Evolutionary conservation across 2,113 vertebrate species (phyloP), one percentile per base, ranked within the genome.

Genomic region (Aptenodytes patagonicus): DNA sequence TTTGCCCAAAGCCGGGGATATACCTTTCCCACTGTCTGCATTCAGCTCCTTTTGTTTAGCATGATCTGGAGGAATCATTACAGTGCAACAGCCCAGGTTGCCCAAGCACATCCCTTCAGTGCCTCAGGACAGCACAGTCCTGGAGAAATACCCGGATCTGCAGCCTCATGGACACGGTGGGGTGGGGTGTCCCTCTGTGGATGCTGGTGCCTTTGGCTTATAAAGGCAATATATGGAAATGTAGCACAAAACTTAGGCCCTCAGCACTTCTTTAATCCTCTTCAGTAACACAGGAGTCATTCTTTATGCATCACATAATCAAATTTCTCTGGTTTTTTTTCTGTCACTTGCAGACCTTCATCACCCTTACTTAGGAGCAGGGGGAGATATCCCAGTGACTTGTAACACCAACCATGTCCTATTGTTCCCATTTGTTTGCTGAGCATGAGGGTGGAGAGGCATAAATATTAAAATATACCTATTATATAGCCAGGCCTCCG

Each of bases 391-490:
- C 64, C 52, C 10, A 26, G 71, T 85, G 89, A 29, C 31, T 83
- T 40, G 38, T 86, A 96, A 93, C 16, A 66, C 95, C 95, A 95
- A 9, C 95, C 93, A 51, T 89, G 57, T 96, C 88, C 68, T 60
- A 60, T 96, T 89, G 94, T 95, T 95, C 93, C 92, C 52, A 51
- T 97, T 97, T 91, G 26, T 96, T 96, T 96, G 87, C 94, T 46
- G 16, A 79, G 87, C 92, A 26, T 66, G 87, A 52, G 44, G 75
- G n/a, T 75, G 72, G 76, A 87, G 60, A 86, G 54, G 77, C 84
- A 82, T 95, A 97, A 96, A 97, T 97, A 94, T 94, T 97, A 88
- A 96, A 98, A 96, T 77, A 96, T 96, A 90, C 94, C 96, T 96
- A 94, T 97, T 97, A 97, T 96, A 94, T 93, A 93, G 92, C 97